phyloP scores from a whole-genome alignment of 2,113 vertebrate species.

The Cavia porcellus region DNA sequence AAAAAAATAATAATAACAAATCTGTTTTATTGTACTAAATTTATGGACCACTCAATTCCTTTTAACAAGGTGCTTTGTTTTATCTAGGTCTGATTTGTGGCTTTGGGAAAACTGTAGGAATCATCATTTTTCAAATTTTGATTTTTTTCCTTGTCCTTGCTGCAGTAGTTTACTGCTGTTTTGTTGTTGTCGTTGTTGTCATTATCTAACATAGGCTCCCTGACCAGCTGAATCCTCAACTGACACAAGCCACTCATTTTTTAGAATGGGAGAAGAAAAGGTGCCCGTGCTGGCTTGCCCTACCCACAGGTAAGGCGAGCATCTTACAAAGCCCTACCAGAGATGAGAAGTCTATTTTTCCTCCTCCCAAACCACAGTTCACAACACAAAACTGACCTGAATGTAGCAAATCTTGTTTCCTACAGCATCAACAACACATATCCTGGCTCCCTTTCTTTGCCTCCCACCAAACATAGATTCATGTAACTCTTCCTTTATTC shows the following conservation, averaged over 20 bases:
- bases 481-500: neutral
- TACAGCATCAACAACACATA: neutral
- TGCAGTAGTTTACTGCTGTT: neutral
- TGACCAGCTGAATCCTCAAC: neutral
- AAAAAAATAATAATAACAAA: no score
- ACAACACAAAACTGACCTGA: neutral
- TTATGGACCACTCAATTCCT: neutral
- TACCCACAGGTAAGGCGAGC: neutral
- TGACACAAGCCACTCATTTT: neutral
- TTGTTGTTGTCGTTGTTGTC: neutral
- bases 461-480: neutral
- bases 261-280: neutral
- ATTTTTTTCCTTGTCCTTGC: neutral
- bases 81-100: neutral
- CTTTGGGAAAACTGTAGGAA: neutral
- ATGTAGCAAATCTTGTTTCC: neutral
- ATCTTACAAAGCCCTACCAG: neutral
- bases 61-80: neutral
- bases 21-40: neutral
- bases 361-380: neutral
- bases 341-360: neutral
- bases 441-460: neutral
- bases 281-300: neutral
- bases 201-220: neutral
- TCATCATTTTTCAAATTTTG: neutral